Evolutionary conservation across 2,888 invertebrate species (phyloP), one percentile per base, ranked within the genome.

Genomic region (Pasiphila rectangulata): DNA sequence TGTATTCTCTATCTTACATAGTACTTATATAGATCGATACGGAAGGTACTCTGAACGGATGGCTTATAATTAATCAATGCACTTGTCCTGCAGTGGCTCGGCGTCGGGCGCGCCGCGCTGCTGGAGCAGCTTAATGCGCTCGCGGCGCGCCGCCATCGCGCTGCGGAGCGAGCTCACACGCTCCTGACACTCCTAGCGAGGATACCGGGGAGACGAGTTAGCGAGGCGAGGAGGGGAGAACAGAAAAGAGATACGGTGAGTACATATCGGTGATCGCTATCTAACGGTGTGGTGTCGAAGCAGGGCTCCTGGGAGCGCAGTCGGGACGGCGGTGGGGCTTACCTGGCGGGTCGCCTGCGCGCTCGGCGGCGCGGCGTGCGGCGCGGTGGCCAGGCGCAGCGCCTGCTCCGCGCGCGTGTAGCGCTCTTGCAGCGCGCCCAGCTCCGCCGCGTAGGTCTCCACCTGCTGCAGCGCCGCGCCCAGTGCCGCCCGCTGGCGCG

Each of bases 401-500:
- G 95, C 94, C 79, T 96, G 96, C 82, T 97, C 97, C 57, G 95
- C 95, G 76, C 94, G 93, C 56, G 96, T 92, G 68, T 96, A 93
- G 79, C 95, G 94, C 69, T 95, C 94, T 47, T 96, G 93, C 59
- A 97, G 90, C 39, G 93, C 91, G 68, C 95, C 95, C 73, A 97
- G 94, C 84, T 97, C 96, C 74, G 94, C 92, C 77, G 95, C 95
- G 81, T 96, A 95, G 54, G 93, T 92, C 75, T 97, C 97, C 64
- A 97, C 93, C 83, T 97, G 97, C 56, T 92, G 88, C 39, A 97
- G 91, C 61, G 96, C 95, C 25, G 92, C 90, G 69, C 93, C 94
- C 58, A 97, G 89, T 61, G 92, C 92, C 44, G 83, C 78, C 41
- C 91, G 92, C 74, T 94, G 94, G 41, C 90, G 90, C 57, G 90